Evolutionary conservation across 2,797 vertebrate species (phyloP).

Genomic region (Platyrinchus mystaceus): DNA sequence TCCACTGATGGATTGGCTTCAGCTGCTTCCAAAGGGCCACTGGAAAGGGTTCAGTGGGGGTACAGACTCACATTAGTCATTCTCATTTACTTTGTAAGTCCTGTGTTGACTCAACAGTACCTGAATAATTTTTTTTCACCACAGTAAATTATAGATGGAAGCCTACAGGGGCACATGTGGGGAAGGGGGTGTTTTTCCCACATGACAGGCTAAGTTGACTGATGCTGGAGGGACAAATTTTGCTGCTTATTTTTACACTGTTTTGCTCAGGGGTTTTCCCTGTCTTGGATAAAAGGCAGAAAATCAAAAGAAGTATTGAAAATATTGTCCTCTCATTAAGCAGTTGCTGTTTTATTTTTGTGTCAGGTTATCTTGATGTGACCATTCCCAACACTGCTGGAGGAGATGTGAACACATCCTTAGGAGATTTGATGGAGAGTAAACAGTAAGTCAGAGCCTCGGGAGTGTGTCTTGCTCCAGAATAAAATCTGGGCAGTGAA

Average conservation of each 20-base stretch:
- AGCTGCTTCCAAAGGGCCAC: conserved; percentile 5
- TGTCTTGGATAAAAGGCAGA: background rate
- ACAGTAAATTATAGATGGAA: background rate
- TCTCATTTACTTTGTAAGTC: conserved; percentile 15
- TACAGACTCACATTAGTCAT: conserved; percentile 39
- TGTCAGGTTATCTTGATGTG: background rate
- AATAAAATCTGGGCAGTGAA: background rate
- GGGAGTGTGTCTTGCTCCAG: background rate
- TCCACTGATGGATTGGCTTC: conserved; percentile 45
- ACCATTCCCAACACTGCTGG: background rate
- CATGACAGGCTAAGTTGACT: background rate
- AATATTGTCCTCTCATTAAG: background rate
- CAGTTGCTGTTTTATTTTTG: background rate
- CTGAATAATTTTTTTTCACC: conserved; percentile 1
- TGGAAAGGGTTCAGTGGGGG: conserved; percentile 7
- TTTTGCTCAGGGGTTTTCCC: background rate
- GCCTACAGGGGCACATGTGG: background rate
- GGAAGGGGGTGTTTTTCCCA: background rate
- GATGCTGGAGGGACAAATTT: background rate
- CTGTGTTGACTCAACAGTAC: conserved; percentile 36
- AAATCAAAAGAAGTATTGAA: background rate
- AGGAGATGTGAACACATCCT: background rate
- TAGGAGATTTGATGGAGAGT: background rate
- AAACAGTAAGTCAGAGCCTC: background rate
- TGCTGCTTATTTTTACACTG: background rate